Percentiles rank a stretch among this genome's conserved stretches.
Evolutionary conservation across 2,797 vertebrate species (phyloP).

Genomic region (Mormyrus proboscirostris): DNA sequence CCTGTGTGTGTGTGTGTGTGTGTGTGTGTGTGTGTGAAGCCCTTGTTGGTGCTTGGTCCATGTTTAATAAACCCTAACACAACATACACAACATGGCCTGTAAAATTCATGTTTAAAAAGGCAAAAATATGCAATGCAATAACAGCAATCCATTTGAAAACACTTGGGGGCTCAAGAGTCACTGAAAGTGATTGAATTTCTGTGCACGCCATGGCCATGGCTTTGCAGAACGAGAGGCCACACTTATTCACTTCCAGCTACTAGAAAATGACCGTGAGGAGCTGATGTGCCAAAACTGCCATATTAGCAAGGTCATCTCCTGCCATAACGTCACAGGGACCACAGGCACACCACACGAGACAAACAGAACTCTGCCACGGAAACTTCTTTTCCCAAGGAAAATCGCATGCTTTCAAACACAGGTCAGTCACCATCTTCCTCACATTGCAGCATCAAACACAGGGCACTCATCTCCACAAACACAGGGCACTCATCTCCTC

Average conservation of each 20-base stretch:
- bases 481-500: neutral
- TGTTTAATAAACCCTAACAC: neutral
- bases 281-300: neutral
- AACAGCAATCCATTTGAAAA: neutral
- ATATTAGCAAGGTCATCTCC: neutral
- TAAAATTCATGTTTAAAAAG: neutral
- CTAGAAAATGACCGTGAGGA: neutral
- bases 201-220: neutral
- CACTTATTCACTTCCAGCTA: neutral
- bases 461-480: neutral
- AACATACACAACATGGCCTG: neutral
- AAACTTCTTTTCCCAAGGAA: neutral
- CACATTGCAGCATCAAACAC: neutral
- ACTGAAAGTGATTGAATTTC: neutral
- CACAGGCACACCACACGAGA: neutral
- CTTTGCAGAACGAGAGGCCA: neutral
- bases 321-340: neutral
- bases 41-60: neutral
- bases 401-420: neutral
- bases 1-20: too few species aligned
- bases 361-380: neutral
- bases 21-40: neutral
- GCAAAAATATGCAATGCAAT: neutral
- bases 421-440: neutral
- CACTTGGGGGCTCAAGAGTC: neutral